phyloP scores from a whole-genome alignment of 1,140 invertebrate genomes.

The Pachyrhynchus sulphureomaculatus region DNA sequence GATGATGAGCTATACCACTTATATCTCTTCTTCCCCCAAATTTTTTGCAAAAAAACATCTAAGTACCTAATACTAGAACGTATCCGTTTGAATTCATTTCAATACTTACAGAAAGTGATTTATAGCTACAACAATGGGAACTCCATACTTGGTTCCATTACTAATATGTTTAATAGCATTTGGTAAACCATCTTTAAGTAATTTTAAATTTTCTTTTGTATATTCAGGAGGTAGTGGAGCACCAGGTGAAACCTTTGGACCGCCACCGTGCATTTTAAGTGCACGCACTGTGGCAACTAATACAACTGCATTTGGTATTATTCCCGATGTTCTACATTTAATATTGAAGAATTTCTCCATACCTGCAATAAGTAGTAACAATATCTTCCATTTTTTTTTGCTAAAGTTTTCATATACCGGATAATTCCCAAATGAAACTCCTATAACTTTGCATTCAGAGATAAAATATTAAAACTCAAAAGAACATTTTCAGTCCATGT shows the following conservation, averaged over 20 bases:
- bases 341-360: slow-evolving; percentile 99
- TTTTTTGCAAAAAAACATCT: too few relatives aligned
- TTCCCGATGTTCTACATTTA: slow-evolving; percentile 89
- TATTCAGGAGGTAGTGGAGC: slow-evolving; percentile 83
- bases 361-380: slow-evolving; percentile 53
- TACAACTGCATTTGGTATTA: slow-evolving; percentile 87
- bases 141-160: slow-evolving; percentile 86
- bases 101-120: slow-evolving; percentile 79
- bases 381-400: too few relatives aligned
- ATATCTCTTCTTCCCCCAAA: too few relatives aligned
- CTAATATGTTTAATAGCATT: slow-evolving; percentile 94
- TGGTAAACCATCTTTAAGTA: slow-evolving; percentile 84
- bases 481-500: too few relatives aligned
- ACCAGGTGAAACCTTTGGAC: slow-evolving; percentile 84
- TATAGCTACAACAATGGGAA: slow-evolving; percentile 94
- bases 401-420: too few relatives aligned
- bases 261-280: slow-evolving; percentile 98
- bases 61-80: too few relatives aligned
- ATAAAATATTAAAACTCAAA: too few relatives aligned
- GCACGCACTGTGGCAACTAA: slow-evolving; percentile 92
- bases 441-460: too few relatives aligned
- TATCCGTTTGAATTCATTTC: not conserved
- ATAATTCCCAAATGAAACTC: too few relatives aligned
- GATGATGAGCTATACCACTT: too few relatives aligned
- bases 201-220: slow-evolving; percentile 82